Base-by-base conservation (phyloP, 1,140 invertebrate species). In the Globodera ellingtonae region DNA sequence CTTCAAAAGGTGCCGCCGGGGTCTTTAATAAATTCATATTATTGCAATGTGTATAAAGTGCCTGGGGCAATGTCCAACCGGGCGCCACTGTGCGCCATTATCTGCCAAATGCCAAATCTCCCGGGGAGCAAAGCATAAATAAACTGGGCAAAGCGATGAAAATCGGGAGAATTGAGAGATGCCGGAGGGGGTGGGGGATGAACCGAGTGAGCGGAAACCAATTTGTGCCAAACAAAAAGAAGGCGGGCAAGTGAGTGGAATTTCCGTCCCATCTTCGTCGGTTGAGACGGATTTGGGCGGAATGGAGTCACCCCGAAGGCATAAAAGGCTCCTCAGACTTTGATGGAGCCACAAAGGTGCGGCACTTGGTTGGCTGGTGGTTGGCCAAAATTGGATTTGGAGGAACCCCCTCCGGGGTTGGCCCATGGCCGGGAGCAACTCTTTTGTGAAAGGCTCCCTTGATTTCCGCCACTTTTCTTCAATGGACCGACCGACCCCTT, bases 211-310 rank as follows among this genome's bases (percentile, higher is more conserved):
- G 46, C 10, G 67, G 67, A 70, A 70, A 70, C 67, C 67, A 70
- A 70, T 70, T 70, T 70, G 67, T 35, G 67, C 67, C 67, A 70
- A 70, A 70, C 67, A 70, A 70, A 70, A 70, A 70, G 67, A 70
- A 44, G 35, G 10, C 35, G 35, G 24, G 67, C 35, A 21, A 70
- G 35, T 70, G 67, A 70, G 67, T 70, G 67, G 67, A 70, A 70
- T 70, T 70, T 70, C 67, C 67, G 67, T 70, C 67, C 35, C 67
- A 44, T 35, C 67, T 9, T 35, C 67, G 10, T 70, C 35, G 46
- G 24, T 70, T 70, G 24, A 10, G 24, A 44, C 1, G 5, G 46
- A 70, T 35, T 70, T 24, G 56, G 56, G 56, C 10, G 18, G 56
- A 62, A 62, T 62, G 56, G 56, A 62, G 56, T 62, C 56, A 62